Evolutionary conservation across 2,797 vertebrate species (phyloP).

Genomic region (Schizopygopsis pylzovi): DNA sequence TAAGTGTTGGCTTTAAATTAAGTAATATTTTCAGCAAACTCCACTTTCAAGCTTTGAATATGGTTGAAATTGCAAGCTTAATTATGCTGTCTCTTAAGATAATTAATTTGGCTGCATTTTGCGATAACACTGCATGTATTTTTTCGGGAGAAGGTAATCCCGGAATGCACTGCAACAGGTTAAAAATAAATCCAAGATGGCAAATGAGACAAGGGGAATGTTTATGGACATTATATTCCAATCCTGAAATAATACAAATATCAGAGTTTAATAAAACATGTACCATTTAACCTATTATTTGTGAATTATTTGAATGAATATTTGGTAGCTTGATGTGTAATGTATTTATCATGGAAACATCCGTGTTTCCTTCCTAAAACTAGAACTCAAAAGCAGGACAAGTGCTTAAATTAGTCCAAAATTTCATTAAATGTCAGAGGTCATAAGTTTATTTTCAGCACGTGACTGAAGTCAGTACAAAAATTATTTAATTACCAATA

Average conservation of each 20-base stretch:
- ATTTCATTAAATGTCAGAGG: neutral
- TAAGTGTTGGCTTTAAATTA: neutral
- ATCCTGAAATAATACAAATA: neutral
- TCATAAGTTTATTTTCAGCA: constrained; percentile 10
- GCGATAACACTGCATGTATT: neutral
- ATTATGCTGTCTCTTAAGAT: neutral
- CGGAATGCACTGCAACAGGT: neutral
- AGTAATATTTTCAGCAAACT: neutral
- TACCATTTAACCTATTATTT: neutral
- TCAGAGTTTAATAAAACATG: neutral
- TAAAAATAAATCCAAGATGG: neutral
- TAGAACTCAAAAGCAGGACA: neutral
- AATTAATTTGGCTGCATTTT: neutral
- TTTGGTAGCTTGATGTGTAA: neutral
- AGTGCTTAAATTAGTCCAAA: neutral
- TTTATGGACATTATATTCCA: neutral
- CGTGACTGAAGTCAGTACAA: constrained; percentile 33
- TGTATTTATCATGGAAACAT: neutral
- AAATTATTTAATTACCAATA: constrained; percentile 16
- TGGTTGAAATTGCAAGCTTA: neutral
- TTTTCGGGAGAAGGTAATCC: neutral
- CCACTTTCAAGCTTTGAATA: neutral
- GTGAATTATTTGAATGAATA: neutral
- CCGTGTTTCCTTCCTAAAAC: neutral
- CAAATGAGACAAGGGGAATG: neutral